Conservation (phyloP, 2,888 invertebrate species). For the Harmothoe impar region DNA sequence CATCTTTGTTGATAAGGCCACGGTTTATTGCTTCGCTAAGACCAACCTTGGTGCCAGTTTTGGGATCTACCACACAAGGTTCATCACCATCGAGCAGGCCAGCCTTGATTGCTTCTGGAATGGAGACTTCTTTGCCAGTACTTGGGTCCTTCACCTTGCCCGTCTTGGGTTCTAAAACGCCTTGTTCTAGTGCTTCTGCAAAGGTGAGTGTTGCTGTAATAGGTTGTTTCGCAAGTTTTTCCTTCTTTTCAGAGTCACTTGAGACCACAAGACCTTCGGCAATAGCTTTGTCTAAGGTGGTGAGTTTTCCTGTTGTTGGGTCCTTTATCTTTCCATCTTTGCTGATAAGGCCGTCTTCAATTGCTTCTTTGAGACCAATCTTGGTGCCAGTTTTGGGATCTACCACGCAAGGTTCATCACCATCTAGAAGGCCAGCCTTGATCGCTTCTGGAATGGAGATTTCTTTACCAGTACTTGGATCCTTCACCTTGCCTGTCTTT, state of each 20-base stretch:
- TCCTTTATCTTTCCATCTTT: slow-evolving; percentile 65
- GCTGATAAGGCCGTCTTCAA: slow-evolving; percentile 49
- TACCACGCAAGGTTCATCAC: slow-evolving; percentile 77
- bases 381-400: slow-evolving; percentile 87
- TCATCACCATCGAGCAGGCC: slow-evolving; percentile 92
- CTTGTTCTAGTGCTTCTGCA: slow-evolving; percentile 86
- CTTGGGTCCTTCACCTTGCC: slow-evolving; percentile 17
- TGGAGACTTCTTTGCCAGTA: slow-evolving; percentile 73
- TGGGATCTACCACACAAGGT: slow-evolving; percentile 87
- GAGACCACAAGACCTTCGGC: slow-evolving; percentile 86
- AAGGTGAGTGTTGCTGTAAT: too few relatives aligned
- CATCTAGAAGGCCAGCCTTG: slow-evolving; percentile 86
- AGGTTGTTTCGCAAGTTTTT: too few relatives aligned
- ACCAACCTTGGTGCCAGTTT: slow-evolving; percentile 85
- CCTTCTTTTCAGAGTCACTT: slow-evolving; percentile 67
- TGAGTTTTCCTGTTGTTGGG: slow-evolving; percentile 70
- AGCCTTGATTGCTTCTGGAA: slow-evolving; percentile 92
- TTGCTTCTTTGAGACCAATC: slow-evolving; percentile 51
- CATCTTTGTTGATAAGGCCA: slow-evolving; percentile 90
- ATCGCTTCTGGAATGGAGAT: slow-evolving; percentile 34
- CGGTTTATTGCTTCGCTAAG: slow-evolving; percentile 91
- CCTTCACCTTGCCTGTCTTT: slow-evolving; percentile 32
- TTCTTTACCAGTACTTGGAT: slow-evolving; percentile 20
- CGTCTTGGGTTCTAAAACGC: slow-evolving; percentile 63
- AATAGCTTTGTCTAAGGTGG: slow-evolving; percentile 88